Evolutionary conservation across 2,797 vertebrate species (phyloP).

Genomic region (Enteromius paludinosus): DNA sequence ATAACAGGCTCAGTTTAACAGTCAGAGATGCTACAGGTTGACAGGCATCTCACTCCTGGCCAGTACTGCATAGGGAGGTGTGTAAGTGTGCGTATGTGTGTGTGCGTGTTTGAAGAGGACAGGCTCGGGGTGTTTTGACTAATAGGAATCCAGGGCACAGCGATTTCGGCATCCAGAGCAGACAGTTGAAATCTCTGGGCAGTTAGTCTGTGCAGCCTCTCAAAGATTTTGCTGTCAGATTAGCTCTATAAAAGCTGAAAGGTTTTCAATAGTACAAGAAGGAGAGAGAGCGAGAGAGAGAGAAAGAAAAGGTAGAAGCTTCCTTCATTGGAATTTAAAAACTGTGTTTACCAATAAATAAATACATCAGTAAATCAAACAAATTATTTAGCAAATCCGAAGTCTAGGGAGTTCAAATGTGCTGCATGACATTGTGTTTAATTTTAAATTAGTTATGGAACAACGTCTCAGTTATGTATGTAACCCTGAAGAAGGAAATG

Average conservation of each 20-base stretch:
- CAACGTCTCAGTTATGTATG: too few relatives aligned
- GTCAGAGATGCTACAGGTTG: slow-evolving; percentile 90
- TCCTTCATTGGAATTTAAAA: slow-evolving; percentile 80
- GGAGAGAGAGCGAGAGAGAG: not conserved
- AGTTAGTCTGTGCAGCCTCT: slow-evolving; percentile 93
- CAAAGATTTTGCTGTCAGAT: slow-evolving; percentile 99
- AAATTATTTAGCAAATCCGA: not conserved
- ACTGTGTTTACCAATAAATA: slow-evolving; percentile 59
- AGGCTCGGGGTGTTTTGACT: slow-evolving; percentile 94
- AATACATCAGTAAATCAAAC: not conserved
- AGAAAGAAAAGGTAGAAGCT: slow-evolving; percentile 78
- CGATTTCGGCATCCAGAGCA: slow-evolving; percentile 95
- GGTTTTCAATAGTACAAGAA: slow-evolving; percentile 88
- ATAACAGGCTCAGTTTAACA: slow-evolving; percentile 91
- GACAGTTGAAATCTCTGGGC: slow-evolving; percentile 99
- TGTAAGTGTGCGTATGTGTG: slow-evolving; percentile 25
- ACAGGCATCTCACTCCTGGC: slow-evolving; percentile 85
- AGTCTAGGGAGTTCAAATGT: not conserved
- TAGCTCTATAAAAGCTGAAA: slow-evolving; percentile 93
- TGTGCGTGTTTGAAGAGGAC: slow-evolving; percentile 70
- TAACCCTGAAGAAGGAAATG: too few relatives aligned
- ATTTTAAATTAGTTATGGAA: not conserved
- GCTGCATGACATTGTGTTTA: not conserved
- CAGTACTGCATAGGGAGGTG: slow-evolving; percentile 71
- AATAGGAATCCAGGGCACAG: slow-evolving; percentile 96